A percentile compares a stretch with the other conserved stretches of the same genome.
These are phyloP conservation scores for Atethmia centrago DNA, from an alignment of 2,888 invertebrate genomes.

Conservation along the genomic window DNA sequence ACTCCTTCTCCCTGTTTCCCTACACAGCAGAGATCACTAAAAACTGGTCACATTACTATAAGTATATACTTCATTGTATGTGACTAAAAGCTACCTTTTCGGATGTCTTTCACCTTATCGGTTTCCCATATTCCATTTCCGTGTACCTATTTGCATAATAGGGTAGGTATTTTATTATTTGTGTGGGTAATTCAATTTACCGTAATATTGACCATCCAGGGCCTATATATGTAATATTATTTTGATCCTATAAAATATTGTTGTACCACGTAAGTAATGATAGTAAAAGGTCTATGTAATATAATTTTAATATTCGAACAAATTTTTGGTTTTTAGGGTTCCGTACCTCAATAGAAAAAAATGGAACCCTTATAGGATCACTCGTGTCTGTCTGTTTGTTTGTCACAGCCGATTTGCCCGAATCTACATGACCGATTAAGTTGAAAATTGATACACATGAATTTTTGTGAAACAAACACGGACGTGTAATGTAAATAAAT, in stretches of 20 bases:
- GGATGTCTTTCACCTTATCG: slow-evolving; percentile 46
- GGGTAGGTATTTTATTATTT: slow-evolving; percentile 45
- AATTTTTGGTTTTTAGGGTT: too few relatives aligned
- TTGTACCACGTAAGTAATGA: neutral
- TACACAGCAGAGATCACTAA: slow-evolving; percentile 5
- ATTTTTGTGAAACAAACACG: too few relatives aligned
- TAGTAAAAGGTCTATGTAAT: neutral
- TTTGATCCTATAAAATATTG: slow-evolving; percentile 20
- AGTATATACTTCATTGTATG: slow-evolving; percentile 31
- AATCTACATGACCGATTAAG: too few relatives aligned
- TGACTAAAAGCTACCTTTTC: slow-evolving; percentile 32
- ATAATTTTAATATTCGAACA: neutral
- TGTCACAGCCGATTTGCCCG: too few relatives aligned
- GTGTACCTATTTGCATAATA: slow-evolving; percentile 67
- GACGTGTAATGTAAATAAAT: too few relatives aligned
- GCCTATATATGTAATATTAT: slow-evolving; percentile 9
- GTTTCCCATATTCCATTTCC: slow-evolving; percentile 66
- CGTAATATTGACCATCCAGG: slow-evolving; percentile 27
- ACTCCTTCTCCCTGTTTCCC: neutral
- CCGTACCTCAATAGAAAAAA: too few relatives aligned
- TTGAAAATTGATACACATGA: too few relatives aligned
- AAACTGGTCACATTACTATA: slow-evolving; percentile 30
- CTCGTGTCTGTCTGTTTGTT: too few relatives aligned
- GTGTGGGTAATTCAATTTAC: slow-evolving; percentile 52
- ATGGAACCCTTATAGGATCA: too few relatives aligned